These are phyloP conservation scores for Leptodirus hochenwartii DNA, from an alignment of 2,888 invertebrate species.

Conservation along the genomic window DNA sequence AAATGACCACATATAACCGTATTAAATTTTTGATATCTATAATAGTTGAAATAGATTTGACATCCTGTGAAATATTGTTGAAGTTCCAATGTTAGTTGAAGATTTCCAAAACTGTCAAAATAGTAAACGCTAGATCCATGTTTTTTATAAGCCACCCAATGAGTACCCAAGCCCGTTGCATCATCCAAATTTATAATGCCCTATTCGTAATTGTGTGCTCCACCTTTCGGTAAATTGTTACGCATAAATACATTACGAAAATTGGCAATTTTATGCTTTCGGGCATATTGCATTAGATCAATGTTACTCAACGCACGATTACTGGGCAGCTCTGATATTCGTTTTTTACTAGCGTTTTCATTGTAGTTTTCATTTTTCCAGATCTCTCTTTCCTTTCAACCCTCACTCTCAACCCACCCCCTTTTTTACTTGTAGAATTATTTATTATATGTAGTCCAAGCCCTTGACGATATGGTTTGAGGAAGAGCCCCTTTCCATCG, in stretches of 20 bases:
- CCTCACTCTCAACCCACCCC: too few species aligned
- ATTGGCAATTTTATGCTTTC: conserved; percentile 15
- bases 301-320: conserved; percentile 17
- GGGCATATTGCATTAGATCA: conserved; percentile 17
- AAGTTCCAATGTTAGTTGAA: conserved; percentile 17
- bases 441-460: too few species aligned
- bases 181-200: conserved; percentile 17
- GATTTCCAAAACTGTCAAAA: conserved; percentile 22
- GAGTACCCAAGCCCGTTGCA: conserved; percentile 14
- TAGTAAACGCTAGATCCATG: conserved; percentile 15
- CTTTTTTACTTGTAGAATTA: too few species aligned
- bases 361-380: too few species aligned
- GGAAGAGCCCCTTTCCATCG: conserved; percentile 19
- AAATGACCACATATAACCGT: conserved; percentile 17
- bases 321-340: conserved; percentile 13
- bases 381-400: too few species aligned
- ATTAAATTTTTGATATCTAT: conserved; percentile 15
- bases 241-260: conserved; percentile 22
- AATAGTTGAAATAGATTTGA: conserved; percentile 16
- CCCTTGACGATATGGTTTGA: conserved; percentile 16
- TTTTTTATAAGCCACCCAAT: conserved; percentile 21
- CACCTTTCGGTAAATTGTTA: conserved; percentile 21
- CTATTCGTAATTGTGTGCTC: conserved; percentile 14
- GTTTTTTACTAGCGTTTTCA: conserved; percentile 12
- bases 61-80: conserved; percentile 14